These are phyloP conservation scores for Maccullochella peelii DNA, from an alignment of 2,113 vertebrate genomes.

Conservation along the genomic window DNA sequence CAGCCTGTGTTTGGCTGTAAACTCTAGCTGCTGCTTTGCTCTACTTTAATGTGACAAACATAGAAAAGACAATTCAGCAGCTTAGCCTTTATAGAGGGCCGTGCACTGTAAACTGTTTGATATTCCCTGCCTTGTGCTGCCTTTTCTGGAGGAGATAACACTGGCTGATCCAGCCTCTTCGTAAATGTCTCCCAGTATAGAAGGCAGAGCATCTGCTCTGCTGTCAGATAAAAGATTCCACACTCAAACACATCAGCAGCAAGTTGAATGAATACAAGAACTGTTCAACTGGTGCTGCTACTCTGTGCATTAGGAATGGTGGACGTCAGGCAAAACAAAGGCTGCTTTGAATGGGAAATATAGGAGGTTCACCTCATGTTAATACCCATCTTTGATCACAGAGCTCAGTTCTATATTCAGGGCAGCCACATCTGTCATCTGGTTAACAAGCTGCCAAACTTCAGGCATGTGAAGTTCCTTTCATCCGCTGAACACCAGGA, in stretches of 20 bases:
- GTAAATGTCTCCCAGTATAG: background rate
- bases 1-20: background rate
- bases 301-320: background rate
- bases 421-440: slow-evolving; percentile 7
- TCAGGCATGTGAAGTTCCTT: background rate
- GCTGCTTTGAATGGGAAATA: slow-evolving; percentile 17
- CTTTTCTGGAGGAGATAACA: slow-evolving; percentile 26
- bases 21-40: background rate
- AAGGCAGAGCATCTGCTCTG: background rate
- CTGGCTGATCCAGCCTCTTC: slow-evolving; percentile 1
- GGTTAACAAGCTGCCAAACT: slow-evolving; percentile 9
- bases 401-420: slow-evolving; percentile 17
- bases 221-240: slow-evolving; percentile 22
- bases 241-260: background rate
- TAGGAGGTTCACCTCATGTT: slow-evolving; percentile 13
- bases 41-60: slow-evolving; percentile 23
- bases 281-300: background rate
- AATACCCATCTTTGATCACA: slow-evolving; percentile 36
- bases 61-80: slow-evolving; percentile 24
- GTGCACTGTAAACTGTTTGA: background rate
- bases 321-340: slow-evolving; percentile 3
- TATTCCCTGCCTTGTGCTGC: slow-evolving; percentile 4
- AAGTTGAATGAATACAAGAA: slow-evolving; percentile 10
- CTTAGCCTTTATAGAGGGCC: slow-evolving; percentile 2
- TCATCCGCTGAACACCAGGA: slow-evolving; percentile 3